Base-by-base conservation (phyloP, 2,888 invertebrate species). In the Nymphalis polychloros region DNA sequence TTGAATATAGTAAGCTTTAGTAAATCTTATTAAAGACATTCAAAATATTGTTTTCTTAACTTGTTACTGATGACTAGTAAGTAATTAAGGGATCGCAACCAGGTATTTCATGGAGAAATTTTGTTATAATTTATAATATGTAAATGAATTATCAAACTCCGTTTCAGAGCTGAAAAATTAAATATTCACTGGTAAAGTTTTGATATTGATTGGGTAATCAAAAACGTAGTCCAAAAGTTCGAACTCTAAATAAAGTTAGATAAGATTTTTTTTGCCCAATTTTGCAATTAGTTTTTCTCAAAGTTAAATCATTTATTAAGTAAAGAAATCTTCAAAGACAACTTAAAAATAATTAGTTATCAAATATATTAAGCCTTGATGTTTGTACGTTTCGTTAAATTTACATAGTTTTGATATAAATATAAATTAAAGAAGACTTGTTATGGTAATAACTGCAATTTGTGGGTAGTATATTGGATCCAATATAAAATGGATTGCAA, bases 71-170 rank as follows among this genome's bases (percentile, higher is more conserved):
- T 31, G 27, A 31, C 27, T 31, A 6, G 27, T 31, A 31, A 65
- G 63, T 48, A 13, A 52, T 41, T 63, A n/a, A n/a, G n/a, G n/a
- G 20, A 61, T 19, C 41, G 27, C 63, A 61, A 65, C 59, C 65
- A 52, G 65, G 47, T 64, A 64, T 65, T 64, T 65, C 55, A 41
- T 49, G 59, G 27, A 60, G 59, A 2, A 17, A 31, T 31, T 53
- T 53, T 53, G 17, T 53, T 27, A 48, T 53, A 64, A 69, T 63
- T 68, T 68, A 69, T 72, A 76, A 74, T 76, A 80, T 78, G 76
- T 68, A 77, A 78, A 80, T 78, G 68, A 73, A 67, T 75, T 76
- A 64, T 49, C 57, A 17, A 62, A 64, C 57, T 64, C 57, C 67
- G 73, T 77, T 70, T 78, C 70, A 59, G 70, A 62, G 68, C 68